Conservation (phyloP, 2,888 invertebrate species). For the Volucella bombylans region DNA sequence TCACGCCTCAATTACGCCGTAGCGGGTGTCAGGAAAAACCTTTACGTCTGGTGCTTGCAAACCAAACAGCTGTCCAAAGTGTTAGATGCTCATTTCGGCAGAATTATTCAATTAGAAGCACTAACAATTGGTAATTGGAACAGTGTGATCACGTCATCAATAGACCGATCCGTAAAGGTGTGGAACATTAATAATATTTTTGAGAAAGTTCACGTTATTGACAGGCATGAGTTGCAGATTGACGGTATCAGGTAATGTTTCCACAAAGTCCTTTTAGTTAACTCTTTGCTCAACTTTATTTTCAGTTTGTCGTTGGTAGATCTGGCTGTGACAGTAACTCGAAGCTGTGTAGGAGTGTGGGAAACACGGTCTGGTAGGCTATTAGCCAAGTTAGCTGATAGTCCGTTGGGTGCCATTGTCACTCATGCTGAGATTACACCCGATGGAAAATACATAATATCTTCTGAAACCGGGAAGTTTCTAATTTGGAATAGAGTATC, state of each 20-base stretch:
- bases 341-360: conserved; percentile 98
- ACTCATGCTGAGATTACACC: conserved; percentile 95
- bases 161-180: conserved; percentile 98
- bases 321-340: conserved; percentile 94
- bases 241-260: conserved; percentile 91
- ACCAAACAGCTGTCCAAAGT: conserved; percentile 93
- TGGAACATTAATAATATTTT: conserved; percentile 99
- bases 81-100: conserved; percentile 97
- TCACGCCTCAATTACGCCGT: conserved; percentile 95
- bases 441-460: conserved; percentile 91
- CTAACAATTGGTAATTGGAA: conserved; percentile 95
- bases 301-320: conserved; percentile 89
- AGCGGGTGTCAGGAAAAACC: conserved; percentile 96
- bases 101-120: conserved; percentile 95
- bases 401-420: conserved; percentile 95
- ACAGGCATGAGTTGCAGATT: conserved; percentile 96
- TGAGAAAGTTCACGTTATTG: conserved; percentile 97
- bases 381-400: conserved; percentile 93
- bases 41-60: conserved; percentile 96
- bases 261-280: background rate
- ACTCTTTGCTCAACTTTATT: background rate
- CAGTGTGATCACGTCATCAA: conserved; percentile 97
- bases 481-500: conserved; percentile 93
- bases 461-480: conserved; percentile 95
- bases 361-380: conserved; percentile 92